Base-by-base conservation (phyloP, 92 coral and sea anemone genomes). In the Blastomussa wellsi region DNA sequence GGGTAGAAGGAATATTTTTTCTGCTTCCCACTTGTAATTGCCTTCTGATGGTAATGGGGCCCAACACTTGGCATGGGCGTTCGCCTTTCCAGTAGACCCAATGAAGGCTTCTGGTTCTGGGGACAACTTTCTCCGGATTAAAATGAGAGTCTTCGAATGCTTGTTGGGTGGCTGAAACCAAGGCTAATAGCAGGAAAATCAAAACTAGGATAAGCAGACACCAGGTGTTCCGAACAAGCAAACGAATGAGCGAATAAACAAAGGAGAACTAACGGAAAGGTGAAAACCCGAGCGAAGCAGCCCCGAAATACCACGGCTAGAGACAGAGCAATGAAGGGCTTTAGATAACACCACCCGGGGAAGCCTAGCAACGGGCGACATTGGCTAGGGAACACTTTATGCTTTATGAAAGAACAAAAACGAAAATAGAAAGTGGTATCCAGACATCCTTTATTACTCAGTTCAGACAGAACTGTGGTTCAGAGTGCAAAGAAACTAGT, bases 251-350 rank as follows among this genome's bases (percentile, higher is more conserved):
- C 24, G 31, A 4, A 62, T 19, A 73, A 41, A 3, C 20, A 73
- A 73, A 41, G 77, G 57, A 42, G 15, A 41, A 38, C 20, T n/a
- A 73, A 41, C 57, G 37, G 79, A 51, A 76, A 51, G 66, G 79
- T 49, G 67, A 76, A 16, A 28, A 11, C 80, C 67, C 67, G 28
- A 76, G 65, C 28, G 41, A 44, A 44, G 79, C 79, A 47, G 41
- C 79, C 79, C 79, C 79, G n/a, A 73, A 41, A 73, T 24, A 73
- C 59, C 53, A 55, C 32, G 4, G 41, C 57, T 57, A 73, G 77
- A 9, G 57, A 73, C 77, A 8, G 57, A 73, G 77, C 33, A 42
- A 73, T 41, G 17, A 59, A 59, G 65, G 65, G 12, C 24, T 22
- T 59, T 3, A 59, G 65, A 22, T 22, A 59, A 59, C 11, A 7